Evolutionary conservation across 1,140 invertebrate genomes (phyloP), one percentile per base, ranked within the genome.

Genomic region (Drosophila ercepeae): DNA sequence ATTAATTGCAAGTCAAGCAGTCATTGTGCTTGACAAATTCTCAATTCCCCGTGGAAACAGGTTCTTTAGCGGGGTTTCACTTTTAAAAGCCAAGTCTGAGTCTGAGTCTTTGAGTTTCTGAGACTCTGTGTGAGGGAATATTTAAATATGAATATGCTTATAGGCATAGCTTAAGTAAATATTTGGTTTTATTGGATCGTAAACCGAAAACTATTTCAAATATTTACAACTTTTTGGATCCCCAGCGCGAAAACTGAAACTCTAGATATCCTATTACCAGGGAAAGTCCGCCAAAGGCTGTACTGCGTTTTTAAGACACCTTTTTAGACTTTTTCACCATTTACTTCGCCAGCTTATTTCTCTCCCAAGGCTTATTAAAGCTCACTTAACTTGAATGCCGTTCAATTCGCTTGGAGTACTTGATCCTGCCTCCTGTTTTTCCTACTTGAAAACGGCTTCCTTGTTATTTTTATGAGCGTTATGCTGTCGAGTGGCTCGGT

Each of bases 1-100:
- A 81, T 68, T 55, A 72, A 81, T 58, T 75, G 71, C 76, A 71
- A 81, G 61, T 51, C 59, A 70, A 78, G 70, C 58, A 68, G 52
- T 27, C 13, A 44, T 44, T 39, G 14, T 32, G 63, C 16, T 52
- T 67, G 63, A 67, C 46, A 67, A 67, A 67, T 67, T 67, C 46
- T 34, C 46, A 65, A 52, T 52, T 52, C 46, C 25, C 46, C 21
- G 14, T 25, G 46, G 39, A 65, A 67, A 65, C 63, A 32, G 46
- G 63, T 67, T 65, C 48, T 52, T 54, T 23, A 8, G 4, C 16
- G 3, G 3, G 25, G 36, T 53, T 23, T 60, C n/a, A 39, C 19
- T 23, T 23, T 59, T 6, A 25, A 41, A 13, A 27, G 27, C 6
- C 27, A n/a, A n/a, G n/a, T n/a, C n/a, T n/a, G n/a, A n/a, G n/a